Conservation (phyloP, 1,140 invertebrate species). For the Hycleus cichorii region DNA sequence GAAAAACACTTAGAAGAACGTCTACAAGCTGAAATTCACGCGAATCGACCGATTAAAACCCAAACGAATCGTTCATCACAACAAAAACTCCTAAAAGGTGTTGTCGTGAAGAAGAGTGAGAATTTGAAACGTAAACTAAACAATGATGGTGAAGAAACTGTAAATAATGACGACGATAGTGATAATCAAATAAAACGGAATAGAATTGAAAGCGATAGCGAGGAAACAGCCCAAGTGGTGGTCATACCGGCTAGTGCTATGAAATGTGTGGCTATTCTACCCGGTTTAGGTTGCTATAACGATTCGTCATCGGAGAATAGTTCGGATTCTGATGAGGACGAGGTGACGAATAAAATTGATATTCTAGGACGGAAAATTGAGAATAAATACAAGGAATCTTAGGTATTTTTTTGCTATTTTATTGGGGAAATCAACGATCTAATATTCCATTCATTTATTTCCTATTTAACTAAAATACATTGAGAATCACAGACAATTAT, state of each 20-base stretch:
- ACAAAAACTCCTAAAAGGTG: slow-evolving; percentile 51
- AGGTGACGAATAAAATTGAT: slow-evolving; percentile 44
- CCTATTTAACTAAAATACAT: slow-evolving; percentile 4
- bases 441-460: slow-evolving; percentile 1
- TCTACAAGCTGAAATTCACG: slow-evolving; percentile 49
- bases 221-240: slow-evolving; percentile 5
- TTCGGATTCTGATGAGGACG: slow-evolving; percentile 51
- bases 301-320: slow-evolving; percentile 60
- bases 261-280: slow-evolving; percentile 66
- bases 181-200: slow-evolving; percentile 2
- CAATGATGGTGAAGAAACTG: slow-evolving; percentile 46
- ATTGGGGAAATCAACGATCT: no score
- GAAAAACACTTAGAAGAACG: slow-evolving; percentile 64
- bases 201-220: slow-evolving; percentile 15
- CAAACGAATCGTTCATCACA: slow-evolving; percentile 41
- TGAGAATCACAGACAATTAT: slow-evolving; percentile 4
- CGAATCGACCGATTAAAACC: slow-evolving; percentile 28
- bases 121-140: slow-evolving; percentile 54
- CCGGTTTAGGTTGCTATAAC: slow-evolving; percentile 67
- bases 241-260: slow-evolving; percentile 38
- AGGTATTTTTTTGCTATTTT: no score
- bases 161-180: slow-evolving; percentile 14
- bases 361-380: slow-evolving; percentile 50
- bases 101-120: slow-evolving; percentile 49
- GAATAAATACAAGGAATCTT: slow-evolving; percentile 36